phyloP scores from a whole-genome alignment of 1,140 invertebrate genomes.

The Zaprionus gabonicus region DNA sequence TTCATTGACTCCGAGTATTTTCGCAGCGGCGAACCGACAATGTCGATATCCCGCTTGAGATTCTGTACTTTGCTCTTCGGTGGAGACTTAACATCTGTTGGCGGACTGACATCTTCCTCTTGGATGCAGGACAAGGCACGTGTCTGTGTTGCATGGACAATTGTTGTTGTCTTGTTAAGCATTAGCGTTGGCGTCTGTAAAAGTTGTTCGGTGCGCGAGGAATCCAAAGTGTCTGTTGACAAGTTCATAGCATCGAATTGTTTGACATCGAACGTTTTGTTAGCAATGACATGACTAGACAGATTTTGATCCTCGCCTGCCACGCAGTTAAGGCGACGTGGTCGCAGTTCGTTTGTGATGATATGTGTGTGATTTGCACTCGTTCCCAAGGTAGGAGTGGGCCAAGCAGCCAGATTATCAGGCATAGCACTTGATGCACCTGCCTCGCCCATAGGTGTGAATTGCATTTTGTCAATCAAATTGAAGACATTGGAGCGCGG shows the following conservation, averaged over 20 bases:
- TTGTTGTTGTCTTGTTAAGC: constrained; percentile 72
- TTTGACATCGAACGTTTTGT: constrained; percentile 76
- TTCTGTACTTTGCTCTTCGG: constrained; percentile 31
- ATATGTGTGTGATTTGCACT: neutral
- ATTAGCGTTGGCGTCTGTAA: constrained; percentile 37
- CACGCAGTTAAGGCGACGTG: constrained; percentile 48
- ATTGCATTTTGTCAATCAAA: constrained; percentile 77
- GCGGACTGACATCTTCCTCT: constrained; percentile 67
- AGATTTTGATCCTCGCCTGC: constrained; percentile 41
- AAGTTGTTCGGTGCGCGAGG: constrained; percentile 24
- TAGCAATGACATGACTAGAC: constrained; percentile 24
- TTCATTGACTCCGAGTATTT: constrained; percentile 83
- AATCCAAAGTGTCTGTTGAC: constrained; percentile 56
- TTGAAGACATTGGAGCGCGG: constrained; percentile 58
- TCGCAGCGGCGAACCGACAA: constrained; percentile 74
- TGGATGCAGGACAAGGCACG: constrained; percentile 66
- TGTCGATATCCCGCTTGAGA: constrained; percentile 68
- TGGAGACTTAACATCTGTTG: constrained; percentile 7
- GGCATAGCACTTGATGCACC: constrained; percentile 11
- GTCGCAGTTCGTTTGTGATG: constrained; percentile 43
- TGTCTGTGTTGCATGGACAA: constrained; percentile 50
- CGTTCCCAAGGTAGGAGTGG: constrained; percentile 62
- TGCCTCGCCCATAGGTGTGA: constrained; percentile 61
- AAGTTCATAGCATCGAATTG: constrained; percentile 51
- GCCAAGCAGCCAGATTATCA: constrained; percentile 72